Evolutionary conservation across 2,113 vertebrate genomes (phyloP).

Genomic region (Pluvialis apricaria): DNA sequence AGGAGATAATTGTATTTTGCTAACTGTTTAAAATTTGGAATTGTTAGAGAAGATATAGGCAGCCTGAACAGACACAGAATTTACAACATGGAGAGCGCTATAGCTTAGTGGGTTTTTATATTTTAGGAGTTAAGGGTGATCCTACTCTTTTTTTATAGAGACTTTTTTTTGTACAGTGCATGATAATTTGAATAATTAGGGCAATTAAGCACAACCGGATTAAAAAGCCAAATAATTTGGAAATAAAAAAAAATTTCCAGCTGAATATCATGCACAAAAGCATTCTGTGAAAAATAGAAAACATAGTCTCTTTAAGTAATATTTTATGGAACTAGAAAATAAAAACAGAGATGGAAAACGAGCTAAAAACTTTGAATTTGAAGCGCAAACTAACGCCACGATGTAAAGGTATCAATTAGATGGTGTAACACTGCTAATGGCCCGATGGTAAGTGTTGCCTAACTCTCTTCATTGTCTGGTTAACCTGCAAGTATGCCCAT

Average conservation of each 20-base stretch:
- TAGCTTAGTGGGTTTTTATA: not conserved
- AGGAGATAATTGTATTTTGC: constrained; percentile 36
- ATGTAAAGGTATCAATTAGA: not conserved
- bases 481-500: constrained; percentile 4
- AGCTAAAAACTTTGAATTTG: not conserved
- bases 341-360: not conserved
- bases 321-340: not conserved
- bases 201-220: not conserved
- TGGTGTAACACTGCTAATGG: not conserved
- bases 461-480: constrained; percentile 13
- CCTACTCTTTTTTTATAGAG: not conserved
- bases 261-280: not conserved
- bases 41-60: not conserved
- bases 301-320: not conserved
- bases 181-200: not conserved
- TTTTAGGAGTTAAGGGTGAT: not conserved
- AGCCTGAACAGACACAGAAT: not conserved
- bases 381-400: not conserved
- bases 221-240: not conserved
- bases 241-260: not conserved
- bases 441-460: not conserved
- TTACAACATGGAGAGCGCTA: not conserved
- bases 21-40: constrained; percentile 17
- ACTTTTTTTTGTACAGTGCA: not conserved
- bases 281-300: not conserved